Evolutionary conservation across 2,888 invertebrate genomes (phyloP).

Genomic region (Pecten maximus): DNA sequence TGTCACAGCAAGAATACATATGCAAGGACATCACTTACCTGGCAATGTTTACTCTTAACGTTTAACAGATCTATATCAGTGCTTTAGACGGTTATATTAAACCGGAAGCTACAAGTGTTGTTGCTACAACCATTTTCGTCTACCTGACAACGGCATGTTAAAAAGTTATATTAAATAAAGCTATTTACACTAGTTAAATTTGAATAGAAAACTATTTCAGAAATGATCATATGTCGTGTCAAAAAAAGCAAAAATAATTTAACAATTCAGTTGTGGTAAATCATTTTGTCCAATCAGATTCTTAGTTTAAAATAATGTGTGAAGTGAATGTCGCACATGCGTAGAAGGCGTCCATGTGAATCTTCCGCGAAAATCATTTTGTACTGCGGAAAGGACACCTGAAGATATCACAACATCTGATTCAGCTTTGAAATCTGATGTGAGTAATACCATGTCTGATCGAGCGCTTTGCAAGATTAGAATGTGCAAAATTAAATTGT

Average conservation of each 20-base stretch:
- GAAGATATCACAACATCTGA: conserved; percentile 38
- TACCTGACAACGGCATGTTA: conserved; percentile 51
- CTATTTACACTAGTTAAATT: background rate
- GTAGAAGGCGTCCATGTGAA: conserved; percentile 55
- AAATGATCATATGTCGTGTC: background rate
- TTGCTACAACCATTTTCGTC: conserved; percentile 61
- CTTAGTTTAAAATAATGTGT: background rate
- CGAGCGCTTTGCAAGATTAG: background rate
- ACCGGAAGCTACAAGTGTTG: conserved; percentile 58
- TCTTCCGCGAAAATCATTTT: conserved; percentile 58
- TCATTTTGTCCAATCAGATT: background rate
- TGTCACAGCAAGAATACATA: background rate
- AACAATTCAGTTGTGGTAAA: background rate
- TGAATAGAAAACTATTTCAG: background rate
- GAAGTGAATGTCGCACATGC: conserved; percentile 50
- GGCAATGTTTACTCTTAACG: background rate
- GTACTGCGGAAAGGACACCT: conserved; percentile 49
- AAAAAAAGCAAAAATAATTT: background rate
- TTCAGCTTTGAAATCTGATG: background rate
- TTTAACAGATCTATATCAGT: background rate
- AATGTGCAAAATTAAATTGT: background rate
- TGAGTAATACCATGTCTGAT: conserved; percentile 7
- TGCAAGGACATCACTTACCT: background rate
- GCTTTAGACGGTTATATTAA: conserved; percentile 22
- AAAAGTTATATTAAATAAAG: background rate